phyloP scores from a whole-genome alignment of 2,888 invertebrate species.

The Pharmacophagus antenor region DNA sequence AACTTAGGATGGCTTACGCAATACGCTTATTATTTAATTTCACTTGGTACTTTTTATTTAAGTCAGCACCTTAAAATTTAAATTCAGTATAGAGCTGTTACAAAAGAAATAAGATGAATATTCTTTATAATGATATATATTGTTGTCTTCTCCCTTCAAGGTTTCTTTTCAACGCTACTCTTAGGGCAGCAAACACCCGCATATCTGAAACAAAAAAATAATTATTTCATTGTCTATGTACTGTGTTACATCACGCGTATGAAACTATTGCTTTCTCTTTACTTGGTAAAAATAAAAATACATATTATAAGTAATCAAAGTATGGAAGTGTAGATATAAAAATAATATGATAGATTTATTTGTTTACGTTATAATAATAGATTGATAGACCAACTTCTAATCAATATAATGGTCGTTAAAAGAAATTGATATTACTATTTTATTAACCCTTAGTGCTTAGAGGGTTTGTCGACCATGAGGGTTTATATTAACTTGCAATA shows the following conservation, averaged over 20 bases:
- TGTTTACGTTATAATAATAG: too few relatives aligned
- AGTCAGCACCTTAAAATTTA: conserved; percentile 5
- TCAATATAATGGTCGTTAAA: too few relatives aligned
- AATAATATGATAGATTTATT: too few relatives aligned
- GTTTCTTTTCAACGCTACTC: conserved; percentile 14
- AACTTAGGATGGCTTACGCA: not conserved
- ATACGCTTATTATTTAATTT: not conserved
- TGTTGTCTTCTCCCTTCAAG: not conserved
- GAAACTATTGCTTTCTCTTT: too few relatives aligned
- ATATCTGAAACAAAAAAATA: conserved; percentile 50
- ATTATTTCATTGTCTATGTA: not conserved
- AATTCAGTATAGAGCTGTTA: conserved; percentile 9
- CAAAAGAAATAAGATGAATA: not conserved
- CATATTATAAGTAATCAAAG: too few relatives aligned
- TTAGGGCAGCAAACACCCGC: conserved; percentile 72
- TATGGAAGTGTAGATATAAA: too few relatives aligned
- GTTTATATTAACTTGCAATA: too few relatives aligned
- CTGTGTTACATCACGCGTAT: not conserved
- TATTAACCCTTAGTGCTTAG: too few relatives aligned
- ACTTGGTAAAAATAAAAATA: too few relatives aligned
- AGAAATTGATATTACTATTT: too few relatives aligned
- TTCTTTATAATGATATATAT: not conserved
- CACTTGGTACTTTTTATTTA: conserved; percentile 3
- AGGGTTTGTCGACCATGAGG: too few relatives aligned
- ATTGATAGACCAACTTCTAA: too few relatives aligned